Conservation (phyloP, 2,113 vertebrate genomes). For the Corvus cornix region DNA sequence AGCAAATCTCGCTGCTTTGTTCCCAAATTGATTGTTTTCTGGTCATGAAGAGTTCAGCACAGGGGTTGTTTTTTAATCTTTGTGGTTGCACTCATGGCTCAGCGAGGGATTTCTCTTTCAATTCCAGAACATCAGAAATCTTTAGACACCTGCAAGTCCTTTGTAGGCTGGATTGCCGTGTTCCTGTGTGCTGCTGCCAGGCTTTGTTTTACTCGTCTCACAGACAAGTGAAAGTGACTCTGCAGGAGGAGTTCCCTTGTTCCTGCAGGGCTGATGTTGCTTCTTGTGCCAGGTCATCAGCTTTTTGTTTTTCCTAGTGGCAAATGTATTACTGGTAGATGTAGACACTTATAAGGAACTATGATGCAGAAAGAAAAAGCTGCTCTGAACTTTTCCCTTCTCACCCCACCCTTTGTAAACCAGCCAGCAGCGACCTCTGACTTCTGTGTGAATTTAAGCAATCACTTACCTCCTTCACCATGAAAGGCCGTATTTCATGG, state of each 20-base stretch:
- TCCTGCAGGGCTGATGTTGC: background rate
- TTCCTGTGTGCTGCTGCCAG: background rate
- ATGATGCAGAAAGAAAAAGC: background rate
- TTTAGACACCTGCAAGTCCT: background rate
- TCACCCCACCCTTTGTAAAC: background rate
- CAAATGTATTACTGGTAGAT: background rate
- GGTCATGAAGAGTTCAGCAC: background rate
- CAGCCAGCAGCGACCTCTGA: background rate
- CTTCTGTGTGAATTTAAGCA: background rate
- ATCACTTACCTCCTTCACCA: background rate
- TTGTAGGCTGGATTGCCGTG: background rate
- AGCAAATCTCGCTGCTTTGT: background rate
- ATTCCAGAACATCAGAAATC: background rate
- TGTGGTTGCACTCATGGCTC: background rate
- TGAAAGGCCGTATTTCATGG: background rate
- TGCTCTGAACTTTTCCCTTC: background rate
- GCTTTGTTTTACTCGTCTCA: background rate
- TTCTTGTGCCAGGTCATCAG: background rate
- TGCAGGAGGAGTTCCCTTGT: background rate
- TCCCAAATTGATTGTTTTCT: background rate
- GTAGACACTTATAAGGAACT: accelerated
- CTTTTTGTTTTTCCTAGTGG: background rate
- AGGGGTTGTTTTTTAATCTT: background rate
- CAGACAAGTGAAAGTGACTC: background rate
- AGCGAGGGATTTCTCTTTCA: background rate